Base-by-base conservation (phyloP, 2,888 invertebrate genomes). In the Seira musarum region DNA sequence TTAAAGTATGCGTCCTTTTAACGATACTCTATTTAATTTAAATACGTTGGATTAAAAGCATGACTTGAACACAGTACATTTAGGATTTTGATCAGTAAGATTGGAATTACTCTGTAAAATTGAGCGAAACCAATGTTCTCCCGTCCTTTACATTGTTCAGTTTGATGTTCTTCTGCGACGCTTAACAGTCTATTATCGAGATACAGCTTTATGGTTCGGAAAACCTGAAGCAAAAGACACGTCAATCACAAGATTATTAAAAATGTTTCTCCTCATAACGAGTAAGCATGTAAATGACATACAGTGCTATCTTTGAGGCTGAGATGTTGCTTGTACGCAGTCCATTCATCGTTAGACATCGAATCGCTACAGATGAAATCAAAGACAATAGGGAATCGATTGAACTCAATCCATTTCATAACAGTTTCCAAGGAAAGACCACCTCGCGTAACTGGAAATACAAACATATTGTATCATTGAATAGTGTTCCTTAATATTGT, bases 311-410 rank as follows among this genome's bases (percentile, higher is more conserved):
- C 15, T 40, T 21, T n/a, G 25, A 3, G 0, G 71, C 64, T 8
- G 70, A 15, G n/a, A 24, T 53, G n/a, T 70, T 64, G 17, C 65
- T 6, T 65, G 25, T 77, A 77, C 0, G 61, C 10, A 1, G 63
- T 63, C 79, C 75, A 74, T 25, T 30, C n/a, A 19, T 19, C 22
- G 46, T 66, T 40, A 60, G 35, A 35, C 21, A 21, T 61, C 8
- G n/a, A 75, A 13, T 63, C 64, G 57, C 75, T 73, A 63, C 85
- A 85, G 10, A 82, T 74, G 15, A 85, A 69, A 30, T 82, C 82
- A 60, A 85, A 83, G 13, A 84, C 82, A 19, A 85, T 24, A 6
- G 85, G 82, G 46, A 84, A 85, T 2, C 83, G 77, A 64, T 84
- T 79, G 17, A 67, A 74, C 2, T 74, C 64, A 2, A 84, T 67